phyloP scores from a whole-genome alignment of 2,113 vertebrate genomes.

The Forbesichthys agassizii region DNA sequence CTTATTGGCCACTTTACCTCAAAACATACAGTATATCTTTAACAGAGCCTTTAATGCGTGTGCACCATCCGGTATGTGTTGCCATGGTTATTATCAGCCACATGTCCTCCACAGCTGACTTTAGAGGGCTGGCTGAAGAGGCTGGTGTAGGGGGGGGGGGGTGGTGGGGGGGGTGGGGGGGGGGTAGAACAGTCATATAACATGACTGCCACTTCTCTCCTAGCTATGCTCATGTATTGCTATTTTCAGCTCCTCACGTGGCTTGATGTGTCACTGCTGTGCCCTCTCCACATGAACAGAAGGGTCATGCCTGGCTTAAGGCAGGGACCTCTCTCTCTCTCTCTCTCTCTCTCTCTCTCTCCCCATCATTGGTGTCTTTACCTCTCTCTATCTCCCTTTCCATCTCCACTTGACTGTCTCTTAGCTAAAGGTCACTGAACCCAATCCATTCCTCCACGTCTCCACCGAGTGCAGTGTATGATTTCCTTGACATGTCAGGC shows the following conservation, averaged over 20 bases:
- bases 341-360: conserved; percentile 14
- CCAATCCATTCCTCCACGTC: background rate
- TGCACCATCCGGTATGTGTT: no score
- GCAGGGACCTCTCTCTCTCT: conserved; percentile 45
- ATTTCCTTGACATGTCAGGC: background rate
- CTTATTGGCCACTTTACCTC: background rate
- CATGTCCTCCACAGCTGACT: conserved; percentile 53
- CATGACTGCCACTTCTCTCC: conserved; percentile 21
- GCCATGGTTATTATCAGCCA: background rate
- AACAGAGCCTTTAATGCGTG: no score
- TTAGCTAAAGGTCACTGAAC: conserved; percentile 45
- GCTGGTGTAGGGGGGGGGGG: conserved; percentile 24
- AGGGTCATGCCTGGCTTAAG: conserved; percentile 57
- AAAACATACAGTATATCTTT: no score
- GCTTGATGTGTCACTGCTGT: conserved; percentile 36
- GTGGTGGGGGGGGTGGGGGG: conserved; percentile 21
- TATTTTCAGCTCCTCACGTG: conserved; percentile 8
- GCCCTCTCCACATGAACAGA: conserved; percentile 51
- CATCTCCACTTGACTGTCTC: conserved; percentile 9
- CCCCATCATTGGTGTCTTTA: background rate
- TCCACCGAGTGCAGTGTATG: background rate
- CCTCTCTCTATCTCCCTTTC: conserved; percentile 4
- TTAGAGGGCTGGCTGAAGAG: conserved; percentile 29
- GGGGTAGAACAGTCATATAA: conserved; percentile 57
- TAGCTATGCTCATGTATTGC: background rate